A percentile compares a stretch with the other conserved stretches of the same genome.
phyloP scores from a whole-genome alignment of 2,113 vertebrate species.

The Laticauda colubrina region DNA sequence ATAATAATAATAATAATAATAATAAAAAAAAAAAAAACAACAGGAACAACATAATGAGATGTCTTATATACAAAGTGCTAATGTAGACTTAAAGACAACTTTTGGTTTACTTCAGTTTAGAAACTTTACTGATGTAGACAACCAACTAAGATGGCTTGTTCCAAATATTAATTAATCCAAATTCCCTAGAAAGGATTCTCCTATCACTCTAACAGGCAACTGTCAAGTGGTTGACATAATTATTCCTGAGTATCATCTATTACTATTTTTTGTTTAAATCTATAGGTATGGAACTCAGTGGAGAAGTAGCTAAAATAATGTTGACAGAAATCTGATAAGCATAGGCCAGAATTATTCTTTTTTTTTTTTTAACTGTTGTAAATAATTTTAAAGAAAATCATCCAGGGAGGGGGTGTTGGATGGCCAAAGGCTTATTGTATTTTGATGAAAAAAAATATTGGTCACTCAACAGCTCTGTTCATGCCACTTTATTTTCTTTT shows the following conservation, averaged over 20 bases:
- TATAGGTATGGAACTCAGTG: not conserved
- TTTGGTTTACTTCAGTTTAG: not conserved
- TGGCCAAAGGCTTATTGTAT: not conserved
- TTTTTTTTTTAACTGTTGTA: not conserved
- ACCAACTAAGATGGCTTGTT: not conserved
- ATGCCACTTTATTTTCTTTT: not conserved
- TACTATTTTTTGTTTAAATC: not conserved
- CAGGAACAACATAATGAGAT: too few relatives aligned
- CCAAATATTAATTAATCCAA: not conserved
- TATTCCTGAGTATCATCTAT: not conserved
- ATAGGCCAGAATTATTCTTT: not conserved
- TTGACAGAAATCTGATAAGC: not conserved
- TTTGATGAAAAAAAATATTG: not conserved
- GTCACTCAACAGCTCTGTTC: not conserved
- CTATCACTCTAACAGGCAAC: not conserved
- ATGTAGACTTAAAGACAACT: not conserved
- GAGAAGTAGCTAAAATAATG: not conserved
- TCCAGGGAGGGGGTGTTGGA: not conserved
- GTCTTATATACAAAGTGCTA: not conserved
- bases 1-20: too few relatives aligned
- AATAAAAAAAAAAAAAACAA: too few relatives aligned
- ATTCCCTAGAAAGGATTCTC: not conserved
- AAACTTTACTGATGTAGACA: not conserved
- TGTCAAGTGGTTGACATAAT: not conserved
- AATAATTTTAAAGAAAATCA: not conserved